These are phyloP conservation scores for Heterohyrax brucei DNA, from an alignment of 2,797 vertebrate species.

Conservation along the genomic window DNA sequence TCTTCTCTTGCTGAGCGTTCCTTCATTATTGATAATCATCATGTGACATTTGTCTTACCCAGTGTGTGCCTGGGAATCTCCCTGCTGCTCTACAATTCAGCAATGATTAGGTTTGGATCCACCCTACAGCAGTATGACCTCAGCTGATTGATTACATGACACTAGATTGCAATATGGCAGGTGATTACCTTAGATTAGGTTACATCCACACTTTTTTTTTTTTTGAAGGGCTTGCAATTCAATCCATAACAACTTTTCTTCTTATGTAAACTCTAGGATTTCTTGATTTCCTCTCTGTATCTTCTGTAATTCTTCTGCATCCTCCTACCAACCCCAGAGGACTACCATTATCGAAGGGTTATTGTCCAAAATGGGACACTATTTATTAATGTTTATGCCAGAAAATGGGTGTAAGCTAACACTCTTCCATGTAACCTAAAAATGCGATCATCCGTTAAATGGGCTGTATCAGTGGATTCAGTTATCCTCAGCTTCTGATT, in stretches of 20 bases:
- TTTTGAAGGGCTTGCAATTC: too few species aligned
- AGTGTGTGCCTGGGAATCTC: neutral
- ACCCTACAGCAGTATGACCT: neutral
- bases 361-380: slow-evolving; percentile 1
- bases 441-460: neutral
- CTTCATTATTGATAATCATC: neutral
- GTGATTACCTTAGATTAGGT: too few species aligned
- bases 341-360: neutral
- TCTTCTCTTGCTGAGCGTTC: neutral
- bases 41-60: neutral
- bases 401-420: neutral
- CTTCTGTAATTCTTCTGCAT: neutral
- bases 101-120: neutral
- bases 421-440: neutral
- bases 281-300: neutral
- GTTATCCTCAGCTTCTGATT: neutral
- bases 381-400: neutral
- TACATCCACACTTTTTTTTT: too few species aligned
- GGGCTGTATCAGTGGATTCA: neutral
- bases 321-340: neutral
- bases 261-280: neutral
- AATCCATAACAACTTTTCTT: neutral
- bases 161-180: too few species aligned
- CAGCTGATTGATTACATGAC: neutral
- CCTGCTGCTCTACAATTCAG: neutral